Percentiles rank a stretch among this genome's conserved stretches.
Evolutionary conservation across 2,888 invertebrate genomes (phyloP).

Genomic region (Acrocyrtus sp.): DNA sequence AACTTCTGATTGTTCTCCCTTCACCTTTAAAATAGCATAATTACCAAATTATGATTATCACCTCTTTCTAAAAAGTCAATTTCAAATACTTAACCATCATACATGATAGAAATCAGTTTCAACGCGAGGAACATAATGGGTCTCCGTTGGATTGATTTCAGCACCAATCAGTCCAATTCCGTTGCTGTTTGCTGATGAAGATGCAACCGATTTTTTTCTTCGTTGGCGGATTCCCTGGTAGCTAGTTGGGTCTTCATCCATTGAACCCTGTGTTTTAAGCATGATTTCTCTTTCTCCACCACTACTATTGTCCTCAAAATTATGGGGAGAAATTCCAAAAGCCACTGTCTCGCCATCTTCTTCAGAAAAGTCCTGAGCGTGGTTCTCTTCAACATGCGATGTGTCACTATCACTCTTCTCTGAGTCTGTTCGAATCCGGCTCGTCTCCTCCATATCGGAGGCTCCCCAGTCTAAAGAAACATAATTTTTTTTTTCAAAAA

Average conservation of each 20-base stretch:
- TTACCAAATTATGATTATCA: background rate
- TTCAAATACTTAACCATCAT: slow-evolving; percentile 31
- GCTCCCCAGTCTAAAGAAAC: slow-evolving; percentile 54
- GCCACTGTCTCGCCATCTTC: slow-evolving; percentile 46
- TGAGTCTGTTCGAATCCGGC: slow-evolving; percentile 54
- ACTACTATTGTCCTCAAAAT: too few relatives aligned
- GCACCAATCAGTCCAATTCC: background rate
- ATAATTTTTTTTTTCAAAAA: slow-evolving; percentile 2
- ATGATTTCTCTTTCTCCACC: slow-evolving; percentile 33
- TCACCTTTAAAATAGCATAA: slow-evolving; percentile 65
- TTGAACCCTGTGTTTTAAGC: slow-evolving; percentile 24
- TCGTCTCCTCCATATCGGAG: slow-evolving; percentile 57
- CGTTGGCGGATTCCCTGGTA: slow-evolving; percentile 39
- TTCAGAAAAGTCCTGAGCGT: slow-evolving; percentile 49
- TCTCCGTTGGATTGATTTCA: slow-evolving; percentile 37
- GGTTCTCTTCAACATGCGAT: slow-evolving; percentile 59
- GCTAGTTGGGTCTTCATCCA: slow-evolving; percentile 29
- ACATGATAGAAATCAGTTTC: slow-evolving; percentile 60
- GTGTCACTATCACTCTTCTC: slow-evolving; percentile 62
- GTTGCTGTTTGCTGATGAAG: background rate
- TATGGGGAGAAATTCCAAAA: slow-evolving; percentile 13
- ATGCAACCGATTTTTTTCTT: slow-evolving; percentile 32
- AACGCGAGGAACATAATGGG: slow-evolving; percentile 35
- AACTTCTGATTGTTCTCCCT: slow-evolving; percentile 89
- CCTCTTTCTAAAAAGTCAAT: background rate